Percentiles rank a stretch among this genome's conserved stretches.
phyloP scores from a whole-genome alignment of 2,888 invertebrate species.

The Auanema freiburgensis region DNA sequence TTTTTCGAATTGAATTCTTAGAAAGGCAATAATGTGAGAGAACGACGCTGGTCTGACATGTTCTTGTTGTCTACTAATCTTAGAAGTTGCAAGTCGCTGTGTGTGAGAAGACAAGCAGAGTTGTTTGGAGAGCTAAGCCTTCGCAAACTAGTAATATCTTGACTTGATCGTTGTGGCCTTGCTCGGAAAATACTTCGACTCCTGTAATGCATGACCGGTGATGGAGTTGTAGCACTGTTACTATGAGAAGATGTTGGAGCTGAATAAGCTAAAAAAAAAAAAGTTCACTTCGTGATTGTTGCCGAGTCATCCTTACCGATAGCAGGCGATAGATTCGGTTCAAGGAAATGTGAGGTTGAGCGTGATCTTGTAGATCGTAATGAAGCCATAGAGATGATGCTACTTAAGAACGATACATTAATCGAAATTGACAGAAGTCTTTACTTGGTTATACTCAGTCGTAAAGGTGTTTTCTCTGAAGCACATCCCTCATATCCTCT shows the following conservation, averaged over 20 bases:
- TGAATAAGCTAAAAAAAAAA: not conserved
- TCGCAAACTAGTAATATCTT: constrained; percentile 27
- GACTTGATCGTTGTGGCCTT: constrained; percentile 25
- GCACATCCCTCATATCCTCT: constrained; percentile 49
- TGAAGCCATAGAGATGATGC: constrained; percentile 51
- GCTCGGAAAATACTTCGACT: constrained; percentile 25
- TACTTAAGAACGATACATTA: constrained; percentile 27
- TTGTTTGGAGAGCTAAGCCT: constrained; percentile 40
- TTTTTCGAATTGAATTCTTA: constrained; percentile 9
- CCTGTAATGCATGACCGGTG: constrained; percentile 33
- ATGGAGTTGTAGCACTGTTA: constrained; percentile 16
- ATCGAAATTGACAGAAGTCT: too few species aligned
- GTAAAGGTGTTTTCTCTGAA: constrained; percentile 45
- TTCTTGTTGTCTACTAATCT: constrained; percentile 20
- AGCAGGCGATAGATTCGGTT: constrained; percentile 39
- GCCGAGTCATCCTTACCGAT: constrained; percentile 26
- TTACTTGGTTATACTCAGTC: constrained; percentile 47
- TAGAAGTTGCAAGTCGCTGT: constrained; percentile 37
- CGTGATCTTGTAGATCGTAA: constrained; percentile 43
- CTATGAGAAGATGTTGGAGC: not conserved
- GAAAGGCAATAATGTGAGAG: constrained; percentile 30
- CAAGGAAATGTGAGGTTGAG: constrained; percentile 46
- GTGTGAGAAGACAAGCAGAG: constrained; percentile 33
- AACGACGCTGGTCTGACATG: constrained; percentile 28
- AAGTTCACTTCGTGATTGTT: too few species aligned